Base-by-base conservation (phyloP, 2,888 invertebrate genomes). In the Augochlorella aurata region DNA sequence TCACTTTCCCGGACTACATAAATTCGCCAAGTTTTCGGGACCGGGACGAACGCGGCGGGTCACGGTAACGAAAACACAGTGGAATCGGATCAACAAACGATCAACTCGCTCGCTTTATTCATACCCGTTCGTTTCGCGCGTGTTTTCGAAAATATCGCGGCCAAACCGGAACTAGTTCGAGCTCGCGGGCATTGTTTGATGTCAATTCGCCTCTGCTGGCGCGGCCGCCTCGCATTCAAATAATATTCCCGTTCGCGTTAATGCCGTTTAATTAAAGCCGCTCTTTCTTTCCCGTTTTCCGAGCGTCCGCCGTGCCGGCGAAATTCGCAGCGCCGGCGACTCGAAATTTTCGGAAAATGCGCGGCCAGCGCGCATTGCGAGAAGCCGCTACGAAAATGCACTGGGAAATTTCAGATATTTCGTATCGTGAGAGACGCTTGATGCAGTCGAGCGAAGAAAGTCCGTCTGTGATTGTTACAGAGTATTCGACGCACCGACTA, bases 21-120 rank as follows among this genome's bases (percentile, higher is more conserved):
- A 74, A 81, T 74, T 70, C 49, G 3, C 49, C 16, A 44, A 58
- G 54, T 21, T 38, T 63, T 38, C 38, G 38, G 38, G 38, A 29
- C 38, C 18, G 38, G 58, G 69, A 49, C 44, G 49, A 70, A 58
- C 24, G 80, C 73, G 49, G 12, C 54, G 68, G 71, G 50, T 68
- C 72, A 68, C 21, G 72, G 45, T 52, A 44, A 65, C 73, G 68
- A 79, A 79, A 65, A 69, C 72, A 79, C 52, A 68, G 79, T 3
- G 68, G 52, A 79, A 69, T 50, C 38, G 50, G 38, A 73, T 73
- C 54, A 63, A 47, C 50, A 50, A 47, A 50, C 72, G 66, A 80
- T 68, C 79, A 75, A 61, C 47, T 21, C 38, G 61, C 21, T 52
- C 44, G 73, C 69, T 81, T 79, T 65, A 69, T 69, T 73, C 79